A percentile compares a stretch with the other conserved stretches of the same genome.
Conservation (phyloP, 2,888 invertebrate genomes). For the Habrosyne pyritoides region DNA sequence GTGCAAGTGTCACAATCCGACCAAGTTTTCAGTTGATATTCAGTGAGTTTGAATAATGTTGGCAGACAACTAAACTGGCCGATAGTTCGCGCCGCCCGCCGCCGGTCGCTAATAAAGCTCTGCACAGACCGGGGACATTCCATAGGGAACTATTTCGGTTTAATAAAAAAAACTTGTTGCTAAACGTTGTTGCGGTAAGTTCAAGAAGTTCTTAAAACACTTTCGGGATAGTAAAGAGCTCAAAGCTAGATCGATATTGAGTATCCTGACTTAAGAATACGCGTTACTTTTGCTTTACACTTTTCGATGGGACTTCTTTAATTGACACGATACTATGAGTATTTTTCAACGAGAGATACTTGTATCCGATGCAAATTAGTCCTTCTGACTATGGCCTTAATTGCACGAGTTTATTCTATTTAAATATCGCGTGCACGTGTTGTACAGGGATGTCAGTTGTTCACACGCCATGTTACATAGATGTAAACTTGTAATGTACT, state of each 20-base stretch:
- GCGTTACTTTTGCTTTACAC: no score
- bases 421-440: slow-evolving; percentile 41
- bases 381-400: slow-evolving; percentile 2
- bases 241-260: no score
- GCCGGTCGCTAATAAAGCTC: slow-evolving; percentile 17
- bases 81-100: slow-evolving; percentile 24
- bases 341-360: neutral
- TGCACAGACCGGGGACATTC: slow-evolving; percentile 20
- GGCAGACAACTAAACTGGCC: slow-evolving; percentile 24
- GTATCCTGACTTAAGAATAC: no score
- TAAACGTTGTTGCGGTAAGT: no score
- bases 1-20: slow-evolving; percentile 38
- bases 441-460: slow-evolving; percentile 22
- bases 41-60: slow-evolving; percentile 42
- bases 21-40: slow-evolving; percentile 38
- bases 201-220: no score
- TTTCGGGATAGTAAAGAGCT: no score
- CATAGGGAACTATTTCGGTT: slow-evolving; percentile 10
- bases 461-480: neutral
- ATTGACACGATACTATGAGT: no score
- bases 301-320: no score
- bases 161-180: no score
- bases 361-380: slow-evolving; percentile 12
- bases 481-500: slow-evolving; percentile 24
- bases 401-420: slow-evolving; percentile 21